Conservation (phyloP, 2,113 vertebrate species). For the Menura novaehollandiae region DNA sequence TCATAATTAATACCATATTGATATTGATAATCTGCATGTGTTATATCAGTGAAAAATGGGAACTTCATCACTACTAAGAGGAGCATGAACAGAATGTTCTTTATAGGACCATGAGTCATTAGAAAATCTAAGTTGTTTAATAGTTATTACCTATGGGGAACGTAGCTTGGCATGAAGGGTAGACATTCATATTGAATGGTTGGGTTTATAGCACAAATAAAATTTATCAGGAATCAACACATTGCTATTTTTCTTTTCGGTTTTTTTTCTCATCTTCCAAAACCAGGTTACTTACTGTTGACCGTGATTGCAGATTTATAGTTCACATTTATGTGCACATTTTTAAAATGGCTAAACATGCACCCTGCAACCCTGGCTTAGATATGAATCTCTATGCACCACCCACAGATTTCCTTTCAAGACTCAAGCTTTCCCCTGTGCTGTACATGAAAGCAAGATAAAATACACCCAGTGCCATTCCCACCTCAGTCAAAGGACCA, state of each 20-base stretch:
- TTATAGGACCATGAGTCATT: background rate
- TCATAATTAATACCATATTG: background rate
- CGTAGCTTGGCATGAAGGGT: background rate
- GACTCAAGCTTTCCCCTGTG: background rate
- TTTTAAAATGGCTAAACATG: background rate
- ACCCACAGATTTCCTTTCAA: background rate
- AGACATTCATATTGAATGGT: background rate
- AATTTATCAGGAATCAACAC: background rate
- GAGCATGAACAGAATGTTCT: background rate
- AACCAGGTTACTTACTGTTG: background rate
- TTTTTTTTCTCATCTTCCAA: background rate
- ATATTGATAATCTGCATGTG: background rate
- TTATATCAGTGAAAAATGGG: background rate
- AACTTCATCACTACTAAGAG: background rate
- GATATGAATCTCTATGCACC: background rate
- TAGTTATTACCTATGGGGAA: background rate
- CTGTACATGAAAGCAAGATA: background rate
- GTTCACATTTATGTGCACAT: background rate
- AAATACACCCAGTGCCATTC: background rate
- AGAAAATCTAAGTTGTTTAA: background rate
- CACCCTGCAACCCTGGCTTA: background rate
- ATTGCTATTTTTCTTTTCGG: no score
- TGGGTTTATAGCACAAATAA: background rate
- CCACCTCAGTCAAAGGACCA: background rate
- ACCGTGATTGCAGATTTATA: background rate